Conservation (phyloP, 2,888 invertebrate species). For the Sceliomorpha sp. region DNA sequence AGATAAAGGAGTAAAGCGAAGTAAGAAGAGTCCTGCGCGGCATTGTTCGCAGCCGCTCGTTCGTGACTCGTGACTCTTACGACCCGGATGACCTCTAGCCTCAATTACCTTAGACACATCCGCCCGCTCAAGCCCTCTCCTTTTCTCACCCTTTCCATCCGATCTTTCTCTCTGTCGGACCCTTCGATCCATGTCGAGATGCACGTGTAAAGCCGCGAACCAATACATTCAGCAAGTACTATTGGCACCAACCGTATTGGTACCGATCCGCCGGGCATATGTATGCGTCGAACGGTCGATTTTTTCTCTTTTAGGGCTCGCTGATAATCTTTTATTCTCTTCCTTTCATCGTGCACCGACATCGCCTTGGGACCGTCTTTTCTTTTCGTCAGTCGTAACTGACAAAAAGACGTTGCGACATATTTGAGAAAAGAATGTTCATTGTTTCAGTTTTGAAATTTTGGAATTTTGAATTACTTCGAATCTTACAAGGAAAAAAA, state of each 20-base stretch:
- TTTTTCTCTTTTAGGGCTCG: background rate
- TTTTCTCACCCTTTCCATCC: constrained; percentile 52
- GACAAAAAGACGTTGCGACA: too few relatives aligned
- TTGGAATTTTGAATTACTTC: too few relatives aligned
- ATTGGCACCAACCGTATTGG: constrained; percentile 30
- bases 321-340: background rate
- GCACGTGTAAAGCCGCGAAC: constrained; percentile 44
- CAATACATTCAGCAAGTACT: constrained; percentile 32
- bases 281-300: background rate
- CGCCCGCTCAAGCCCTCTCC: constrained; percentile 69
- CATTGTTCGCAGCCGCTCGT: constrained; percentile 78
- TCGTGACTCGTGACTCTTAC: constrained; percentile 80
- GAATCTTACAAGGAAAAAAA: too few relatives aligned
- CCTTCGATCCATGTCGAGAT: constrained; percentile 49
- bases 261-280: constrained; percentile 23
- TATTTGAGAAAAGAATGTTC: too few relatives aligned
- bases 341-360: background rate
- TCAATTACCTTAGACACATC: constrained; percentile 80
- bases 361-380: too few relatives aligned
- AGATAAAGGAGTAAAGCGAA: constrained; percentile 51
- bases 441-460: too few relatives aligned
- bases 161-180: constrained; percentile 47
- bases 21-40: constrained; percentile 68
- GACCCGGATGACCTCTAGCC: constrained; percentile 79
- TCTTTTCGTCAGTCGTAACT: too few relatives aligned